Base-by-base conservation (phyloP, 2,797 vertebrate genomes). In the Adrianichthys oophorus region DNA sequence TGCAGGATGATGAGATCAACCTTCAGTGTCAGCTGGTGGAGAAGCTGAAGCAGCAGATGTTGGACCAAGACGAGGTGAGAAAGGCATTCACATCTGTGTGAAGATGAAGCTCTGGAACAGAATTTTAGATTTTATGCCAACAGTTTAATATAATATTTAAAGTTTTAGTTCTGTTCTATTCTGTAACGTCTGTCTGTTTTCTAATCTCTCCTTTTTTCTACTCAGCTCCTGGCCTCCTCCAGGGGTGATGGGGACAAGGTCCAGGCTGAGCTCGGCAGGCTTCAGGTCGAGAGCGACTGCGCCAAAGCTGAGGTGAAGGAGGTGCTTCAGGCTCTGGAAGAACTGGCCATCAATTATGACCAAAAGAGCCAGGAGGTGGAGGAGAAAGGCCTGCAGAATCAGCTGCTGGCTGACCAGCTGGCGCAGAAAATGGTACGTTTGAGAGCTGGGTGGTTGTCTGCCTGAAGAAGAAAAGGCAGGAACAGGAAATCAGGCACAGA, bases 301-400 rank as follows among this genome's bases (percentile, higher is more conserved):
- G 96, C 96, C 4, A 96, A 97, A 68, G 95, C 95, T 0, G 96
- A 98, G 90, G 97, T 98, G 73, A 98, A 98, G 83, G 96, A 98
- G 86, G 96, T 98, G 66, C 85, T 98, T 62, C 96, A 98, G 88
- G 96, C 96, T 26, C 90, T 98, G 72, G 97, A 98, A 77, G 96
- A 98, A 70, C 92, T 98, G 76, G 96, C 97, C 52, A 96, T 98
- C 77, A 98, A 98, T 85, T 98, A 98, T 8, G 97, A 98, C 84
- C 97, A 98, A 84, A 98, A 98, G 82, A 98, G 96, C 81, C 95
- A 95, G 87, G 96, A 98, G 90, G 97, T 98, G 78, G 97, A 98
- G 90, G 96, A 98, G 71, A 97, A 95, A 71, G 95, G 92, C 26
- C 89, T 95, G 48, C 94, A 98, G 87, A 98, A 96, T 89, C 94